Base-by-base conservation (phyloP, 2,888 invertebrate species). In the Volucella inflata region DNA sequence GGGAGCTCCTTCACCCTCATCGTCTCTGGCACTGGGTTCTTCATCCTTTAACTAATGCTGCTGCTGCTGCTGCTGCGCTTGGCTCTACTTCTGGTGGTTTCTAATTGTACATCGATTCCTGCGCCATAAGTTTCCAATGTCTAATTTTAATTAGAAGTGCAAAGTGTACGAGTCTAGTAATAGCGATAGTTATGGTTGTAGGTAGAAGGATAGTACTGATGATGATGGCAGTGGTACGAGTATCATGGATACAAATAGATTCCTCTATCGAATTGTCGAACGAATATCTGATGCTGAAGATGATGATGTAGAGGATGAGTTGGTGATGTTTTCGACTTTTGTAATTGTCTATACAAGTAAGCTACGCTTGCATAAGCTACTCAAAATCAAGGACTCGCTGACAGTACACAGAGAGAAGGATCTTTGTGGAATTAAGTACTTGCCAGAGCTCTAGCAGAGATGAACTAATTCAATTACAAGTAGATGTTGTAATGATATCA, bases 101-200 rank as follows among this genome's bases (percentile, higher is more conserved):
- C 4, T 30, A 30, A 44, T 46, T 14, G 46, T 72, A 72, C 78
- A 84, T 84, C 65, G 70, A 80, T 75, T 79, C 48, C 46, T n/a
- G 51, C n/a, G 21, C 68, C 67, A 77, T 67, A 77, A 82, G 82
- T 82, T 78, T 14, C 46, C 51, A 55, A 50, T 65, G 74, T 75
- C 79, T 75, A 71, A 75, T 75, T 79, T 70, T 75, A 84, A 84
- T 80, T 75, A 71, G 75, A 62, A 79, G 79, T 75, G 79, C 64
- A 83, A 79, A 74, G 64, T 74, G 68, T 64, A 70, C 55, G 38
- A 51, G 55, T 46, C 46, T 48, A 48, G 14, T 14, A 48, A 30
- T 30, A 6, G 4, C 16, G 16, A 44, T 11, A 11, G 11, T 21
- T 21, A 4, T 17, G 53, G 30, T 21, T 8, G 30, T 30, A 30